phyloP scores from a whole-genome alignment of 2,113 vertebrate genomes.

The Crotalus helleri region DNA sequence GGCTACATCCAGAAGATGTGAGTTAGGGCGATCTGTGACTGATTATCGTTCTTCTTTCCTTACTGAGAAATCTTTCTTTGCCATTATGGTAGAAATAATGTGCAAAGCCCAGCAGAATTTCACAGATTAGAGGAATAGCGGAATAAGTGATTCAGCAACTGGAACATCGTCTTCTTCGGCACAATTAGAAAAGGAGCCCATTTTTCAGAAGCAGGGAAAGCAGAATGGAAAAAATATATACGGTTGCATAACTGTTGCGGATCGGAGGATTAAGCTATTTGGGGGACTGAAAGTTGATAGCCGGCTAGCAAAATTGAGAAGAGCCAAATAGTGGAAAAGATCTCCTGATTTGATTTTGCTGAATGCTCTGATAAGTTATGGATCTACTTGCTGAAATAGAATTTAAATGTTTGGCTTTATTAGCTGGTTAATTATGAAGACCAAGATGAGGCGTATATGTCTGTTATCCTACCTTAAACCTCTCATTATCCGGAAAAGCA shows the following conservation, averaged over 20 bases:
- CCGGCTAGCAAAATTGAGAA: neutral
- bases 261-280: neutral
- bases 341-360: neutral
- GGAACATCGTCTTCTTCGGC: neutral
- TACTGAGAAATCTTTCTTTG: neutral
- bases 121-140: neutral
- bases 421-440: neutral
- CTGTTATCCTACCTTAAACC: neutral
- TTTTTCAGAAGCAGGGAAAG: neutral
- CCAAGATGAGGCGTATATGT: neutral
- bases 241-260: neutral
- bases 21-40: neutral
- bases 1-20: neutral
- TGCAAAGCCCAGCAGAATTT: neutral
- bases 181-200: neutral
- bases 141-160: neutral
- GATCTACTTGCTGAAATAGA: neutral
- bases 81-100: neutral
- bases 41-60: neutral
- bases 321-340: neutral
- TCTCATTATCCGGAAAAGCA: slow-evolving; percentile 3
- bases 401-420: neutral
- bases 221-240: neutral
- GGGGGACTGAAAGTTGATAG: neutral
- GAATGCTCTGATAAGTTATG: neutral